Base-by-base conservation (phyloP, 2,797 vertebrate species). In the Pampus argenteus region DNA sequence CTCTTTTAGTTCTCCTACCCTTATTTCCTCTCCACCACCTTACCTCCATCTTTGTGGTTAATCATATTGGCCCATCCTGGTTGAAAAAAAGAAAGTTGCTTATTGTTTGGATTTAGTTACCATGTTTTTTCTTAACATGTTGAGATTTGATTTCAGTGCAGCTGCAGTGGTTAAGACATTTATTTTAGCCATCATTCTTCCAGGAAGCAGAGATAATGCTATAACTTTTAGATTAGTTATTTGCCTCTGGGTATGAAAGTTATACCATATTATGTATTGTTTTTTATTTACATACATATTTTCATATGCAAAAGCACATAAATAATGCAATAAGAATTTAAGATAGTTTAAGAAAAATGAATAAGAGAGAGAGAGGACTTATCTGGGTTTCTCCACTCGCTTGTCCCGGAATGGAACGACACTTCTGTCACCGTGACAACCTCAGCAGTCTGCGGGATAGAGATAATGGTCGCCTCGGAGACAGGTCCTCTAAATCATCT, bases 401-500 rank as follows among this genome's bases (percentile, higher is more conserved):
- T 23, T 10, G 9, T 74, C 51, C 51, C 1, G 0, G 68, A 61
- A 81, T 70, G 52, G 56, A 72, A 28, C 48, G 20, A 13, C 66
- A 34, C 47, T 60, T 82, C 65, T 76, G 49, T 79, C 66, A 63
- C 31, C 1, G 31, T 79, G 83, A 76, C 79, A 79, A 54, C 61
- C 51, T 62, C 59, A 58, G 45, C 40, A 50, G 36, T 66, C 73
- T 76, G 81, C 3, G 8, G 66, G 59, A 60, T 49, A 44, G 55
- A 74, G 68, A 77, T 87, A 81, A 79, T 57, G 79, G 71, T 72
- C n/a, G 23, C 64, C 48, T 26, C 9, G 17, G 72, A 70, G 78
- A 75, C 71, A 63, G 70, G 38, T 58, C 28, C 66, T 73, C 40
- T 84, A 74, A 78, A 78, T 86, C 71, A 79, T 71, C 22, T 64